phyloP scores from a whole-genome alignment of 2,888 invertebrate genomes.

The Tridacna gigas region DNA sequence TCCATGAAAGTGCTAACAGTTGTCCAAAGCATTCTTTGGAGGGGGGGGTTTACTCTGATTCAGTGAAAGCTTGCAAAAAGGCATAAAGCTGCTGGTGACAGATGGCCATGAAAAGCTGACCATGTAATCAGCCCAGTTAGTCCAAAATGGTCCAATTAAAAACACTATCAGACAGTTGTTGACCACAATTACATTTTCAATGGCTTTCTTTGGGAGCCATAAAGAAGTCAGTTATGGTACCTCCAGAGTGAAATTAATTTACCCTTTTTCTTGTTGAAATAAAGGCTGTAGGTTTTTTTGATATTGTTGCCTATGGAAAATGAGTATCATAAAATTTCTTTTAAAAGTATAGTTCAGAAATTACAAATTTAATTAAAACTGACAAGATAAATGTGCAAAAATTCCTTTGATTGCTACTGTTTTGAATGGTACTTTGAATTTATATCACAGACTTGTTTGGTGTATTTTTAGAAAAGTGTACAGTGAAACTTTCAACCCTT shows the following conservation, averaged over 20 bases:
- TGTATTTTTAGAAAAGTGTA: too few species aligned
- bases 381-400: too few species aligned
- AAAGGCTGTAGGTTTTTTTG: too few species aligned
- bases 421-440: too few species aligned
- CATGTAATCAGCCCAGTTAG: slow-evolving; percentile 15
- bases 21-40: not conserved
- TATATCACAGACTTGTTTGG: too few species aligned
- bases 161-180: slow-evolving; percentile 6
- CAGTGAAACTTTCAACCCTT: too few species aligned
- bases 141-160: slow-evolving; percentile 25
- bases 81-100: not conserved
- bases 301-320: too few species aligned
- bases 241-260: slow-evolving; percentile 8
- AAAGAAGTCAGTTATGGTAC: slow-evolving; percentile 16
- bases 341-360: too few species aligned
- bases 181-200: slow-evolving; percentile 27
- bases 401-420: too few species aligned
- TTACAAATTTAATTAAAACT: too few species aligned
- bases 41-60: not conserved
- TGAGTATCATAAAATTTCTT: too few species aligned
- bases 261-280: not conserved
- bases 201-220: slow-evolving; percentile 8
- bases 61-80: not conserved
- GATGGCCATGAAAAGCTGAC: slow-evolving; percentile 3
- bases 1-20: too few species aligned